A percentile compares a stretch with the other conserved stretches of the same genome.
Conservation (phyloP, 2,888 invertebrate genomes). For the Congeria kusceri region DNA sequence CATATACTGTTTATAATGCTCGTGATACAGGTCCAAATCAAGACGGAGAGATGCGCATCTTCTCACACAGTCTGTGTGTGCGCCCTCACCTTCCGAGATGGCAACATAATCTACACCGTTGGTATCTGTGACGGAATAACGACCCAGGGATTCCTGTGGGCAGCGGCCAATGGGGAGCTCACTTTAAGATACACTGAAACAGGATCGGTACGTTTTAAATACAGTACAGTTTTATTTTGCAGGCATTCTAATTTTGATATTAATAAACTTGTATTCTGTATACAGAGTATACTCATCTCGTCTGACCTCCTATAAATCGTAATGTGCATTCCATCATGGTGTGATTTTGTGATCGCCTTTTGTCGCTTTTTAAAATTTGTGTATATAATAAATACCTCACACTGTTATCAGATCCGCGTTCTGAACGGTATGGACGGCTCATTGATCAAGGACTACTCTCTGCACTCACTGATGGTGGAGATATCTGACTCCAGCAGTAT, state of each 20-base stretch:
- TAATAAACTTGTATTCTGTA: too few relatives aligned
- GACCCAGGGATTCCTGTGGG: not conserved
- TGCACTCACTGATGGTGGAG: not conserved
- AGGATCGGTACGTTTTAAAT: not conserved
- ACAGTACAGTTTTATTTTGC: too few relatives aligned
- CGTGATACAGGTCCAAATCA: not conserved
- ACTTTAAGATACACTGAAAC: not conserved
- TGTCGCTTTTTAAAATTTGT: too few relatives aligned
- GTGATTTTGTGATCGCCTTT: too few relatives aligned
- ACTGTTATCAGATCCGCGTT: not conserved
- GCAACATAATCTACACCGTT: not conserved
- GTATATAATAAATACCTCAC: too few relatives aligned
- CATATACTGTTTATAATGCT: too few relatives aligned
- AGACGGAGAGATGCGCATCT: not conserved
- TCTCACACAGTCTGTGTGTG: not conserved
- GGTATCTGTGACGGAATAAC: not conserved
- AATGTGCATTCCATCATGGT: too few relatives aligned
- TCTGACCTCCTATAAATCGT: too few relatives aligned
- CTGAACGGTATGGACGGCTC: not conserved
- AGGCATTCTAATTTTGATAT: too few relatives aligned
- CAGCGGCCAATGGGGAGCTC: not conserved
- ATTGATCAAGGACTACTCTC: not conserved
- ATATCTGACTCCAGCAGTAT: not conserved
- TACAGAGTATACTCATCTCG: too few relatives aligned
- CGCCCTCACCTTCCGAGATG: not conserved